These are phyloP conservation scores for Drosophila ustulata DNA, from an alignment of 2,888 invertebrate genomes.

Conservation along the genomic window DNA sequence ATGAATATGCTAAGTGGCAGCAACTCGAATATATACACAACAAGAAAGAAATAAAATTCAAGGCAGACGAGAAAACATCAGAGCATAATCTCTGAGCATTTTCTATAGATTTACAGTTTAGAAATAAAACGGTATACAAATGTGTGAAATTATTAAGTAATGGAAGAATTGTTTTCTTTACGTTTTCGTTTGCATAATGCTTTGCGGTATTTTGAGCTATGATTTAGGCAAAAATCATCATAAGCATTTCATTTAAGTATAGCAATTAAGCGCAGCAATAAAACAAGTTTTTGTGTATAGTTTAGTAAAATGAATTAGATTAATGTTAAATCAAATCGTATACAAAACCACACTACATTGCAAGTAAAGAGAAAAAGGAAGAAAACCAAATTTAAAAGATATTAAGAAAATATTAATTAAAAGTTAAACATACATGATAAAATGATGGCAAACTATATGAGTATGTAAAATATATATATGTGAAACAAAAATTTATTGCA, in stretches of 20 bases:
- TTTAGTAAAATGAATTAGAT: constrained; percentile 78
- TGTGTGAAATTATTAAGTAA: constrained; percentile 22
- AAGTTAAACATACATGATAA: constrained; percentile 35
- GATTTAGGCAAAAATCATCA: constrained; percentile 25
- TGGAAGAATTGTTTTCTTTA: constrained; percentile 46
- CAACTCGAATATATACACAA: constrained; percentile 31
- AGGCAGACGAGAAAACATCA: constrained; percentile 1
- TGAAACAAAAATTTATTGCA: constrained; percentile 44
- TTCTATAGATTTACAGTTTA: constrained; percentile 69
- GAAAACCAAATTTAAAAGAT: neutral
- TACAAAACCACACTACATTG: constrained; percentile 41
- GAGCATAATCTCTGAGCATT: constrained; percentile 42
- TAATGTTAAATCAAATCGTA: constrained; percentile 66
- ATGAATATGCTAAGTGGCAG: constrained; percentile 16
- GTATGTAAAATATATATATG: constrained; percentile 33
- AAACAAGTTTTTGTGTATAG: constrained; percentile 67
- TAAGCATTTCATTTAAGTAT: constrained; percentile 41
- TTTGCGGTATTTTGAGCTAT: constrained; percentile 45
- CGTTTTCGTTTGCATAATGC: constrained; percentile 69
- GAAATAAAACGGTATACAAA: constrained; percentile 21
- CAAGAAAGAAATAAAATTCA: constrained; percentile 18
- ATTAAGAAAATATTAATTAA: constrained; percentile 14
- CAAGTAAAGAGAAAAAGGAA: neutral
- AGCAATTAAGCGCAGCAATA: constrained; percentile 47
- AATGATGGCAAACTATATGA: constrained; percentile 26